phyloP scores from a whole-genome alignment of 2,888 invertebrate species.

The Drosophila neotestacea region DNA sequence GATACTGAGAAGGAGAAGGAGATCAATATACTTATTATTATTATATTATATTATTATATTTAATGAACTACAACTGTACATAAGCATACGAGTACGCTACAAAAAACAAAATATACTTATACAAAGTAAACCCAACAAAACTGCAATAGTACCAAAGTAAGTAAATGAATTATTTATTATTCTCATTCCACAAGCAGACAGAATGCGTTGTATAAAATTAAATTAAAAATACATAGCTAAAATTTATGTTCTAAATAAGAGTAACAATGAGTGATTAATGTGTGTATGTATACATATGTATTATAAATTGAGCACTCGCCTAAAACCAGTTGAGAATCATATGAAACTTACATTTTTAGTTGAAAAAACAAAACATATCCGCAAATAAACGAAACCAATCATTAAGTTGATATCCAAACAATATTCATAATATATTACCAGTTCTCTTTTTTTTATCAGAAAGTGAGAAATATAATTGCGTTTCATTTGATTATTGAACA shows the following conservation, averaged over 20 bases:
- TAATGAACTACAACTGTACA: conserved; percentile 50
- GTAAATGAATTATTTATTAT: conserved; percentile 76
- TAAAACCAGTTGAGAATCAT: conserved; percentile 40
- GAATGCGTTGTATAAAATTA: conserved; percentile 49
- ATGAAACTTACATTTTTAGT: conserved; percentile 44
- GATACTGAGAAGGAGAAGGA: not conserved
- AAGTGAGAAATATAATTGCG: conserved; percentile 59
- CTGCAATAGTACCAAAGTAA: conserved; percentile 75
- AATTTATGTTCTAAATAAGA: conserved; percentile 58
- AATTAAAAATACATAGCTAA: conserved; percentile 50
- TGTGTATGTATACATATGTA: not conserved
- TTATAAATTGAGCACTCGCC: conserved; percentile 25
- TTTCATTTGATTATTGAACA: conserved; percentile 56
- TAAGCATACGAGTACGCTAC: conserved; percentile 40
- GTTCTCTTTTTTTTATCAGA: conserved; percentile 70
- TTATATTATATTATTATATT: conserved; percentile 33
- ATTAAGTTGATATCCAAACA: conserved; percentile 26
- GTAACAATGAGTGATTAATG: conserved; percentile 22
- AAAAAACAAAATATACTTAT: conserved; percentile 13
- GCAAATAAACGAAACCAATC: conserved; percentile 20
- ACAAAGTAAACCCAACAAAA: conserved; percentile 28
- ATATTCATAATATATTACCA: conserved; percentile 14
- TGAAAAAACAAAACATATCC: conserved; percentile 71
- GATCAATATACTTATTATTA: conserved; percentile 44
- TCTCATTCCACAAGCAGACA: conserved; percentile 42